Evolutionary conservation across 2,888 invertebrate species (phyloP).

Genomic region (Cantharis lateralis): DNA sequence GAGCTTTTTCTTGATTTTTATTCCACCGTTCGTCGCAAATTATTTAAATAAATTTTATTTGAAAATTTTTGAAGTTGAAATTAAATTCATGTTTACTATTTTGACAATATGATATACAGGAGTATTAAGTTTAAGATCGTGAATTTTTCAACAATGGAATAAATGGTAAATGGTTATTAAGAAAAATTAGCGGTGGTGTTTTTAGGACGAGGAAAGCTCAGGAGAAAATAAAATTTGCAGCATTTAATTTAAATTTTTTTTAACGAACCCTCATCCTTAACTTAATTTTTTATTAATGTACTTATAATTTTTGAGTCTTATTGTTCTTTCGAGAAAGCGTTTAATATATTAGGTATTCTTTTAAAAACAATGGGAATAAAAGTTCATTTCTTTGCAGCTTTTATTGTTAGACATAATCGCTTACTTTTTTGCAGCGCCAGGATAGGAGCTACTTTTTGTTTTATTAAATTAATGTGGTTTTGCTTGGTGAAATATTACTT

Average conservation of each 20-base stretch:
- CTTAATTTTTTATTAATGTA: conserved; percentile 1
- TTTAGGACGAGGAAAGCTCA: background rate
- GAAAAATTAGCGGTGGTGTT: background rate
- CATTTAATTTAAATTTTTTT: background rate
- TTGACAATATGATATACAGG: too few relatives aligned
- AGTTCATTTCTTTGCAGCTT: conserved; percentile 23
- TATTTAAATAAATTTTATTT: too few relatives aligned
- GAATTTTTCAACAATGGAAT: background rate
- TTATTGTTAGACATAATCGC: conserved; percentile 27
- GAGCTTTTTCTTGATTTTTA: background rate
- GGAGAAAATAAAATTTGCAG: background rate
- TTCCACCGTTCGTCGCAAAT: background rate
- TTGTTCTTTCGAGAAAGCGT: conserved; percentile 15
- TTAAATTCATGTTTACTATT: too few relatives aligned
- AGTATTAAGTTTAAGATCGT: too few relatives aligned
- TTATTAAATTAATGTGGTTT: conserved; percentile 25
- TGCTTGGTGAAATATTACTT: background rate
- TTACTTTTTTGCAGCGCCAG: conserved; percentile 25
- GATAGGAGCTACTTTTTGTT: conserved; percentile 22
- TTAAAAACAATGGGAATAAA: conserved; percentile 21
- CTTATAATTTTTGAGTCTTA: conserved; percentile 9
- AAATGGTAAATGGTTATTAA: background rate
- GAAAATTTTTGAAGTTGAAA: too few relatives aligned
- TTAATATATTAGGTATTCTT: conserved; percentile 27
- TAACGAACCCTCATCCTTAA: background rate